These are phyloP conservation scores for Larimichthys polyactis DNA, from an alignment of 2,113 vertebrate genomes.

Conservation along the genomic window DNA sequence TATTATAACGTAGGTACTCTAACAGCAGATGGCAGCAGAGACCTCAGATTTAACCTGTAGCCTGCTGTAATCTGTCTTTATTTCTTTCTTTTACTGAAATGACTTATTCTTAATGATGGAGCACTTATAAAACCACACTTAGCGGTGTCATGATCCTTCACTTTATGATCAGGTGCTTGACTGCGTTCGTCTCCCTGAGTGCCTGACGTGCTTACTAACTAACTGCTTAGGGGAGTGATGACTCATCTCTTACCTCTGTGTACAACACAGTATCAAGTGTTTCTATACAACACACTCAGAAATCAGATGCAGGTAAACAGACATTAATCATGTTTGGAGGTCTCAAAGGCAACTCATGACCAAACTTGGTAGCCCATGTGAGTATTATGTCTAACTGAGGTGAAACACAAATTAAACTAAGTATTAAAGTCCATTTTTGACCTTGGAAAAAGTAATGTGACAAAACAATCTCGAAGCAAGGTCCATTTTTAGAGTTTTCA, in stretches of 20 bases:
- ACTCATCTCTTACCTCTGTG: constrained; percentile 43
- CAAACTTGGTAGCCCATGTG: background rate
- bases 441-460: background rate
- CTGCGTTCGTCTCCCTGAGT: constrained; percentile 26
- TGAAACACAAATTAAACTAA: background rate
- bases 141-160: constrained; percentile 33
- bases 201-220: constrained; percentile 46
- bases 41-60: constrained; percentile 9
- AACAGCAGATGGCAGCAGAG: constrained; percentile 76
- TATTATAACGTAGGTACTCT: no score
- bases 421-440: no score
- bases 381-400: background rate
- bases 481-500: background rate
- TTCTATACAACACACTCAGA: background rate
- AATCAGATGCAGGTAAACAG: background rate
- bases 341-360: background rate
- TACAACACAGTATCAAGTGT: constrained; percentile 26
- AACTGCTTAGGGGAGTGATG: constrained; percentile 33
- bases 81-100: background rate
- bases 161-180: constrained; percentile 46
- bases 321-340: background rate
- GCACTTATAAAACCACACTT: constrained; percentile 41
- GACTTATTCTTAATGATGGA: constrained; percentile 26
- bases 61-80: background rate
- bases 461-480: background rate